Conservation (phyloP, 1,140 invertebrate genomes). For the Drusus annulatus region DNA sequence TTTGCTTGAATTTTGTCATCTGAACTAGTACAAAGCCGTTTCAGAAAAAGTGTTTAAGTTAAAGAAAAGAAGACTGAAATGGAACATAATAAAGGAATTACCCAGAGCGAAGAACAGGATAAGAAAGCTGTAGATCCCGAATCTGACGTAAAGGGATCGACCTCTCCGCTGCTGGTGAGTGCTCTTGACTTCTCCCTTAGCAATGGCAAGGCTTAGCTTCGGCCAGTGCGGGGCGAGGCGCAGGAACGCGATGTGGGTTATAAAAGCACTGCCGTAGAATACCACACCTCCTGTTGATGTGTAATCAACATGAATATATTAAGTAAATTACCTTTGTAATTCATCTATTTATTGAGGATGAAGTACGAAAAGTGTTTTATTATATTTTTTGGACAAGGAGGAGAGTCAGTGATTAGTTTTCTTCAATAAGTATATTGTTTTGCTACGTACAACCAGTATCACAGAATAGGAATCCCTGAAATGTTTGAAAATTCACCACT, state of each 20-base stretch:
- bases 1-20: too few relatives aligned
- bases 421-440: too few relatives aligned
- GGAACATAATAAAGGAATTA: background rate
- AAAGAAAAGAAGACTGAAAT: background rate
- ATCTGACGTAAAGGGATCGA: slow-evolving; percentile 3
- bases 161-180: background rate
- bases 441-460: too few relatives aligned
- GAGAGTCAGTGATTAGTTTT: background rate
- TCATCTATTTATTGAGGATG: background rate
- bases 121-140: slow-evolving; percentile 36
- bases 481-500: too few relatives aligned
- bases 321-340: background rate
- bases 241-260: slow-evolving; percentile 42
- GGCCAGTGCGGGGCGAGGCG: slow-evolving; percentile 49
- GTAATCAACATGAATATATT: background rate
- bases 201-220: slow-evolving; percentile 3
- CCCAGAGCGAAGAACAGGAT: slow-evolving; percentile 43
- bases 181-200: slow-evolving; percentile 24
- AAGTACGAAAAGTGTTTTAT: background rate
- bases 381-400: background rate
- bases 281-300: slow-evolving; percentile 28
- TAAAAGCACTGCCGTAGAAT: slow-evolving; percentile 43
- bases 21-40: too few relatives aligned
- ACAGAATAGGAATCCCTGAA: too few relatives aligned
- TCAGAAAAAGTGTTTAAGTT: too few relatives aligned